Percentiles rank a stretch among this genome's conserved stretches.
These are phyloP conservation scores for Numenius arquata DNA, from an alignment of 2,113 vertebrate species.

Conservation along the genomic window DNA sequence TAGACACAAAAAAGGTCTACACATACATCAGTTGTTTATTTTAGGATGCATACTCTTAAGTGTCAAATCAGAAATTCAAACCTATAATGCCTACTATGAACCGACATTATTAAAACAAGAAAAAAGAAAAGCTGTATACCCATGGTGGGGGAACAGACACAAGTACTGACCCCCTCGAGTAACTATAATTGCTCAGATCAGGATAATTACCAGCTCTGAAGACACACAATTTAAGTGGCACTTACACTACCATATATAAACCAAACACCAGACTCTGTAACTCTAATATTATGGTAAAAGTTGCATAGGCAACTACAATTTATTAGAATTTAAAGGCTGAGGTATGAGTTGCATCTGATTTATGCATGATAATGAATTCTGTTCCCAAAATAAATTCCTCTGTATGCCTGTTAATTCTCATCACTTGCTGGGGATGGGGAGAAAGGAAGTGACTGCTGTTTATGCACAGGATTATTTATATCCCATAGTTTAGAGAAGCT, in stretches of 20 bases:
- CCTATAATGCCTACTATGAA: background rate
- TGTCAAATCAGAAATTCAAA: background rate
- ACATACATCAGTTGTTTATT: background rate
- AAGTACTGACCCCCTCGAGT: background rate
- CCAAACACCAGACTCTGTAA: background rate
- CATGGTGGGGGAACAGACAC: background rate
- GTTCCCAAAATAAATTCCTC: background rate
- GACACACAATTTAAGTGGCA: background rate
- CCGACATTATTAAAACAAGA: background rate
- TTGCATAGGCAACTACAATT: background rate
- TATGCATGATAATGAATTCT: background rate
- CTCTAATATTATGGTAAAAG: background rate
- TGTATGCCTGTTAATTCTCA: background rate
- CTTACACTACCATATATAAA: background rate
- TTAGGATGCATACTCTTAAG: background rate
- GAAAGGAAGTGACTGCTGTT: background rate
- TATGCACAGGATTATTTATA: background rate
- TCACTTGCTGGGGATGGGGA: background rate
- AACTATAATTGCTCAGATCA: background rate
- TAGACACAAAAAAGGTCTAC: background rate
- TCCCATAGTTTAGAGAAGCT: background rate
- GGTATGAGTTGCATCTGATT: background rate
- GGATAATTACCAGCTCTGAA: background rate
- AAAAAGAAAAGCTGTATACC: background rate
- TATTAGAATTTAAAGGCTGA: background rate